phyloP scores from a whole-genome alignment of 2,797 vertebrate species.

The Fringilla coelebs region DNA sequence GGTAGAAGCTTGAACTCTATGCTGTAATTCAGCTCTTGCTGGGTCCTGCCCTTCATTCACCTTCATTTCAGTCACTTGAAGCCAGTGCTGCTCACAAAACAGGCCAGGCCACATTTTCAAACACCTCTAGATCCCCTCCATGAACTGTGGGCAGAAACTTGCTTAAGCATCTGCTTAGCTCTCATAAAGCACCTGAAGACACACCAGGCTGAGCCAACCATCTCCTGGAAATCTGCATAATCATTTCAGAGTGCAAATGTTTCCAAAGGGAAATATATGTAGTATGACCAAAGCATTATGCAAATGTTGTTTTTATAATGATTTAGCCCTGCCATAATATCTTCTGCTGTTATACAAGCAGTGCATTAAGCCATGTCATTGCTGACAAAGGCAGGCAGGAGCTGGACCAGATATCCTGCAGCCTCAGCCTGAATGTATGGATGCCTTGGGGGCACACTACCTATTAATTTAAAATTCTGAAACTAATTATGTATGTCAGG shows the following conservation, averaged over 20 bases:
- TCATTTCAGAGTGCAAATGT: constrained; percentile 59
- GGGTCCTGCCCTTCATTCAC: not conserved
- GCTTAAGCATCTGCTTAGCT: constrained; percentile 50
- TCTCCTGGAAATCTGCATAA: constrained; percentile 47
- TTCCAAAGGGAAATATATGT: constrained; percentile 66
- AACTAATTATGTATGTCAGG: constrained; percentile 81
- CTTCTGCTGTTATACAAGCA: constrained; percentile 59
- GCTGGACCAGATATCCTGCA: constrained; percentile 51
- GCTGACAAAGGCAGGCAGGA: constrained; percentile 63
- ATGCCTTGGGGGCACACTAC: constrained; percentile 70
- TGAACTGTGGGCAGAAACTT: constrained; percentile 12
- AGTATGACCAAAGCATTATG: constrained; percentile 67
- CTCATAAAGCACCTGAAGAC: constrained; percentile 32
- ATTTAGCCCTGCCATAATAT: constrained; percentile 68
- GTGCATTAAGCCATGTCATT: constrained; percentile 65
- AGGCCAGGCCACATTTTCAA: not conserved
- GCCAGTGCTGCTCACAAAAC: not conserved
- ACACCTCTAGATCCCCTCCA: not conserved
- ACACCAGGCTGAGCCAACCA: not conserved
- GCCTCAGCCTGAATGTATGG: constrained; percentile 66
- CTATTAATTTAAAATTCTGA: constrained; percentile 79
- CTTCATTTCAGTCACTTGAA: not conserved
- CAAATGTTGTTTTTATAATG: constrained; percentile 74
- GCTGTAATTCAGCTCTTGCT: not conserved
- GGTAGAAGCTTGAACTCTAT: not conserved